Conservation (phyloP, 1,140 invertebrate genomes). For the Ericerus pela region DNA sequence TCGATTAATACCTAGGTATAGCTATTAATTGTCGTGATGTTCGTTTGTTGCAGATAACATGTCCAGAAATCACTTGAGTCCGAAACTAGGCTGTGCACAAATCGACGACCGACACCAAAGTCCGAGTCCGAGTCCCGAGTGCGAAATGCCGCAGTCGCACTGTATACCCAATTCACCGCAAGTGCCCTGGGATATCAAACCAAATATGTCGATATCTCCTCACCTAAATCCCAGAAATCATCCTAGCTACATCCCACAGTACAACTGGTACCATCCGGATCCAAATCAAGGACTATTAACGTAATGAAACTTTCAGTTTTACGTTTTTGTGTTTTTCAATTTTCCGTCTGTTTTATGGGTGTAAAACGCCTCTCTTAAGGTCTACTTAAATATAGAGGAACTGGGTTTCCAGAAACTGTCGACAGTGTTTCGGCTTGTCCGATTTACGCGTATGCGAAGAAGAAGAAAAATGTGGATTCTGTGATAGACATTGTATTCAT, state of each 20-base stretch:
- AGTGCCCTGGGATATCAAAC: conserved; percentile 56
- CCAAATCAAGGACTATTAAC: conserved; percentile 54
- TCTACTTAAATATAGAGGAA: too few relatives aligned
- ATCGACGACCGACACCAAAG: conserved; percentile 6
- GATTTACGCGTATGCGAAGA: too few relatives aligned
- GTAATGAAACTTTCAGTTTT: too few relatives aligned
- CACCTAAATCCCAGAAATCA: conserved; percentile 36
- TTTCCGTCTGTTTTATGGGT: too few relatives aligned
- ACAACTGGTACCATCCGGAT: conserved; percentile 58
- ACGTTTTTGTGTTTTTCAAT: too few relatives aligned
- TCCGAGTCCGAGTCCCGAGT: conserved; percentile 7
- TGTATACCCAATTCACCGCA: conserved; percentile 40
- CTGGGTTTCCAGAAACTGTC: too few relatives aligned
- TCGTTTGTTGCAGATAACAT: conserved; percentile 9
- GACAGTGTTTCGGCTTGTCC: too few relatives aligned
- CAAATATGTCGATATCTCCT: conserved; percentile 17
- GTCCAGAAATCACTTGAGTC: conserved; percentile 5
- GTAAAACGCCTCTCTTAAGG: too few relatives aligned
- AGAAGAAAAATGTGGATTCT: too few relatives aligned
- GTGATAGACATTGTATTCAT: too few relatives aligned
- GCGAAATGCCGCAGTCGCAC: conserved; percentile 38
- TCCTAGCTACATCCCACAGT: conserved; percentile 47
- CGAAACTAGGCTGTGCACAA: conserved; percentile 9
- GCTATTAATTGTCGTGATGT: too few relatives aligned
- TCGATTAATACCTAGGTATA: too few relatives aligned